Conservation (phyloP, 2,888 invertebrate species). For the Phragmatobia fuliginosa region DNA sequence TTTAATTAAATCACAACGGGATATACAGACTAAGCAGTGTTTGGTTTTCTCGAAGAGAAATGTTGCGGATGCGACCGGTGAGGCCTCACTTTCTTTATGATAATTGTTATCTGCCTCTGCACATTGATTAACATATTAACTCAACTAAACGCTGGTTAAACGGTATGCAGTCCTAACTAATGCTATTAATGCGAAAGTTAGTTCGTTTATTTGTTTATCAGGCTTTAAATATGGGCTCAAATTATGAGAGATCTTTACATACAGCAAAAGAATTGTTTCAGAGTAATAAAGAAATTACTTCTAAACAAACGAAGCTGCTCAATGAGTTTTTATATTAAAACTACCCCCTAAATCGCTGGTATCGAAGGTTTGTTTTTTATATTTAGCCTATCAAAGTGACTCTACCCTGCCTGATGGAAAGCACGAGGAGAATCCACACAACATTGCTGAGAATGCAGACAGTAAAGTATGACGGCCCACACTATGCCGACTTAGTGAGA, state of each 20-base stretch:
- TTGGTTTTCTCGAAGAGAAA: slow-evolving; percentile 45
- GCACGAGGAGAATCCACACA: too few species aligned
- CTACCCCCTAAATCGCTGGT: too few species aligned
- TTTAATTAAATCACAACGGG: neutral
- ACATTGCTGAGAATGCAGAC: too few species aligned
- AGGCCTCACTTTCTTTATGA: slow-evolving; percentile 76
- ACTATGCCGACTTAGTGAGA: too few species aligned
- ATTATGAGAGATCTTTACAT: neutral
- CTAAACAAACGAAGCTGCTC: neutral
- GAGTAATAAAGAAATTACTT: neutral
- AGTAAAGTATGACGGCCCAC: too few species aligned
- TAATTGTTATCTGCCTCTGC: slow-evolving; percentile 56
- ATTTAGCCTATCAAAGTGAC: too few species aligned
- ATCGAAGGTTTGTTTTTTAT: too few species aligned
- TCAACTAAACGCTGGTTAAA: neutral
- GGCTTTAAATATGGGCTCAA: neutral
- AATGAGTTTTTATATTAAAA: neutral
- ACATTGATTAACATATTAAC: slow-evolving; percentile 19
- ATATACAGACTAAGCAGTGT: slow-evolving; percentile 53
- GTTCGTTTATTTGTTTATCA: neutral
- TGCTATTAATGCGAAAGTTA: neutral
- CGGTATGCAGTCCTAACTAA: neutral
- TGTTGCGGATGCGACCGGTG: slow-evolving; percentile 39
- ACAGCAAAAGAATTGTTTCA: neutral
- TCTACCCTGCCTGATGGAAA: too few species aligned